Conservation (phyloP, 1,140 invertebrate species). For the Brachionus asplanchnoidis region DNA sequence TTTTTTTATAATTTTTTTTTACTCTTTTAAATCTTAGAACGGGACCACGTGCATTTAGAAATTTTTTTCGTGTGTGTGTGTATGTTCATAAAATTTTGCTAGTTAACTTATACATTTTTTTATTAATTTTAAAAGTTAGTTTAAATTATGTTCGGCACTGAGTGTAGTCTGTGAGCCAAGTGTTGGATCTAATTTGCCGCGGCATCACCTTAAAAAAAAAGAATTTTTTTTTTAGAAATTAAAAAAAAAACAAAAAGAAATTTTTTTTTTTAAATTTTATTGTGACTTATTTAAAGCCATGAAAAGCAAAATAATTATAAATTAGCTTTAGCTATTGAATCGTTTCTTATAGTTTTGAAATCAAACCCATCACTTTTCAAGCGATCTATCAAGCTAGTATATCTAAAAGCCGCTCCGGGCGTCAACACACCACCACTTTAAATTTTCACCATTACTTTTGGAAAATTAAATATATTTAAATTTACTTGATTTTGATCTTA, state of each 20-base stretch:
- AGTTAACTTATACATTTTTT: not conserved
- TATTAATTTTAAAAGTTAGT: not conserved
- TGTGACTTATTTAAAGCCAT: not conserved
- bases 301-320: not conserved
- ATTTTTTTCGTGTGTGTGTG: not conserved
- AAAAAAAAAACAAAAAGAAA: conserved; percentile 4
- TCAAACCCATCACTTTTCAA: conserved; percentile 63
- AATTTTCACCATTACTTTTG: conserved; percentile 45
- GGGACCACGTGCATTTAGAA: conserved; percentile 23
- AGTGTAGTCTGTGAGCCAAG: not conserved
- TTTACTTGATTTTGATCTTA: conserved; percentile 69
- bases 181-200: not conserved
- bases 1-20: not conserved
- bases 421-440: conserved; percentile 63
- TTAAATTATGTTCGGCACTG: not conserved
- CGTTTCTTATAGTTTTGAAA: conserved; percentile 57
- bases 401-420: conserved; percentile 63
- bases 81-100: not conserved
- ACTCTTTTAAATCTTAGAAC: not conserved
- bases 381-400: conserved; percentile 64
- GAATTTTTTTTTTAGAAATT: too few relatives aligned
- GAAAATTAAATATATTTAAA: conserved; percentile 12
- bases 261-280: not conserved
- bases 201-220: not conserved
- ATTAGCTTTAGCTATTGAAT: conserved; percentile 19